A percentile compares a stretch with the other conserved stretches of the same genome.
Evolutionary conservation across 2,113 vertebrate genomes (phyloP).

Genomic region (Acanthisitta chloris): DNA sequence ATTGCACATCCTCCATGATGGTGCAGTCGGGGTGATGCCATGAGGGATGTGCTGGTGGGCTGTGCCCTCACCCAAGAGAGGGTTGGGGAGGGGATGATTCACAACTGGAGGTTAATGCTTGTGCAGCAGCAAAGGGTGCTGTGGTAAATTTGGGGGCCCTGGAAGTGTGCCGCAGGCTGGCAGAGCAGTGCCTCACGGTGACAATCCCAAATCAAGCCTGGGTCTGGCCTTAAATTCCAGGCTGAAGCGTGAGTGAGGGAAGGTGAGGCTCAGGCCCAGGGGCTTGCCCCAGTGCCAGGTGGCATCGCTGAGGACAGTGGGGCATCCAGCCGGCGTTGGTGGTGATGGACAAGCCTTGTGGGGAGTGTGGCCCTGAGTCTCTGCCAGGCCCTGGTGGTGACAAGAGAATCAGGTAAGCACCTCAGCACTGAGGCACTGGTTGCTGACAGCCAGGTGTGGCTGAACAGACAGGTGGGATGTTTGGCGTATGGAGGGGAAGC

Average conservation of each 20-base stretch:
- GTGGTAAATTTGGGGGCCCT: not conserved
- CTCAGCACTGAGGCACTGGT: rapidly evolving
- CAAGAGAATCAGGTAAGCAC: not conserved
- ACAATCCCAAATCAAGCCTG: not conserved
- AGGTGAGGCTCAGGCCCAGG: not conserved
- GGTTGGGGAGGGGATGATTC: rapidly evolving
- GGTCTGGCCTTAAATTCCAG: too few species aligned
- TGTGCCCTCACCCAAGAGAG: rapidly evolving
- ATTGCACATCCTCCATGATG: rapidly evolving
- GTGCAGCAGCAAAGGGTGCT: not conserved
- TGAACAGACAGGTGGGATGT: not conserved
- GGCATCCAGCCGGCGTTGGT: rapidly evolving
- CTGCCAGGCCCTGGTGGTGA: rapidly evolving
- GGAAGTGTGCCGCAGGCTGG: not conserved
- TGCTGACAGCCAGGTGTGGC: not conserved
- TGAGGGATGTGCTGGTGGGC: not conserved
- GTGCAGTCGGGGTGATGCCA: rapidly evolving
- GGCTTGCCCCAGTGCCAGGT: rapidly evolving
- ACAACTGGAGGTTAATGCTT: not conserved
- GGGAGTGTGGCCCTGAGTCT: rapidly evolving
- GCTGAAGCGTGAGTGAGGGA: rapidly evolving
- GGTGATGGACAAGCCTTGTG: not conserved
- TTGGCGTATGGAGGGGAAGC: not conserved
- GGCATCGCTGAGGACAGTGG: not conserved
- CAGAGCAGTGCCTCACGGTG: not conserved